A percentile compares a stretch with the other conserved stretches of the same genome.
These are phyloP conservation scores for Poecilia wingei DNA, from an alignment of 2,797 vertebrate genomes.

Conservation along the genomic window DNA sequence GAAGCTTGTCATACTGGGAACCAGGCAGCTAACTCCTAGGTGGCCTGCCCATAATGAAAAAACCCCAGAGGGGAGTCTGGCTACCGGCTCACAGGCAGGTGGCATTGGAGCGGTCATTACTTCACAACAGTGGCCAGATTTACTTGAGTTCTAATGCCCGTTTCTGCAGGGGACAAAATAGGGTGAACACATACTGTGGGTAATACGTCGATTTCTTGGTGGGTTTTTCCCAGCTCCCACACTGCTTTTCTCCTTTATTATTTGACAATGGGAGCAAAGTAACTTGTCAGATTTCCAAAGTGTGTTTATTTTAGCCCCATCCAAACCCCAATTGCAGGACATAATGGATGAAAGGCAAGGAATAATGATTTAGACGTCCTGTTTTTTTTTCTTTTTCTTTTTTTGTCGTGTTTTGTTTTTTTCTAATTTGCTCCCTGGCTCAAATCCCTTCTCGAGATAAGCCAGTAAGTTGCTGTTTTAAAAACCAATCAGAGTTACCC, in stretches of 20 bases:
- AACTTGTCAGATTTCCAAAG: constrained; percentile 63
- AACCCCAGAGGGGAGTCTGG: constrained; percentile 70
- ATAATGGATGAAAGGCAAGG: constrained; percentile 60
- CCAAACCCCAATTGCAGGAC: constrained; percentile 51
- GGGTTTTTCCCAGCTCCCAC: constrained; percentile 50
- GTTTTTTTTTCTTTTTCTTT: constrained; percentile 30
- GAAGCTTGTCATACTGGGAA: constrained; percentile 66
- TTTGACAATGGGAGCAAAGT: constrained; percentile 64
- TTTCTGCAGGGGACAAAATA: constrained; percentile 65
- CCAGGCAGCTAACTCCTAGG: constrained; percentile 71
- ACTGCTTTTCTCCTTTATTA: constrained; percentile 64
- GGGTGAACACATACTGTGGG: constrained; percentile 65
- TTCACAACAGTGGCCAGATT: constrained; percentile 74
- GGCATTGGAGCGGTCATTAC: constrained; percentile 78
- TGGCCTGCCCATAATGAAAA: constrained; percentile 77
- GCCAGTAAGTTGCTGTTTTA: constrained; percentile 31
- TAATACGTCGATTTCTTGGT: constrained; percentile 74
- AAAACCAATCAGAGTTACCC: constrained; percentile 37
- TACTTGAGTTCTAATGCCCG: constrained; percentile 72
- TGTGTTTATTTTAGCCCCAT: constrained; percentile 61
- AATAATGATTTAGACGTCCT: constrained; percentile 58
- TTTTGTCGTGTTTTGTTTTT: constrained; percentile 27
- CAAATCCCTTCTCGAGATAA: constrained; percentile 28
- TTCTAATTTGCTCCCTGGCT: constrained; percentile 56
- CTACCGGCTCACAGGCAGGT: constrained; percentile 72